Evolutionary conservation across 92 coral and sea anemone genomes (phyloP).

Genomic region (Phenganax subtilis): DNA sequence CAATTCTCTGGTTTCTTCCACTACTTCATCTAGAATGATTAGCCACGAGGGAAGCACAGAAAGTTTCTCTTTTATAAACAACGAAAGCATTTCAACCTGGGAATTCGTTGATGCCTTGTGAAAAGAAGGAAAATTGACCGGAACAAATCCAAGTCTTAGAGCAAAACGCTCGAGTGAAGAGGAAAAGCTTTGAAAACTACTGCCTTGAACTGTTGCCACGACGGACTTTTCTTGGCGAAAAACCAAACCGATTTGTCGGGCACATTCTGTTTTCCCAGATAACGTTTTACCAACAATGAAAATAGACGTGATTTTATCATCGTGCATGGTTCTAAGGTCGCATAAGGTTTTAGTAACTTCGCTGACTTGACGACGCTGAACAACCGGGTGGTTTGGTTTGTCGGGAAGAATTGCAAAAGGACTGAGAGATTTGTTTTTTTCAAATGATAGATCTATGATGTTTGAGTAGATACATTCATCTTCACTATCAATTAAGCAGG

Average conservation of each 20-base stretch:
- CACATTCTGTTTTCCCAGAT: constrained; percentile 39
- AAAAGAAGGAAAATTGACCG: constrained; percentile 6
- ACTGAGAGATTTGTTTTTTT: not conserved
- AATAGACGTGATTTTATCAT: not conserved
- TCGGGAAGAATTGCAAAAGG: constrained; percentile 2
- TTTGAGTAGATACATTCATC: not conserved
- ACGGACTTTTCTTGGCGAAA: not conserved
- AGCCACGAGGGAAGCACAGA: constrained; percentile 6
- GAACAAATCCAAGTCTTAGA: not conserved
- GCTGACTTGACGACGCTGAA: constrained; percentile 7
- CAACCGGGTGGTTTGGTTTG: constrained; percentile 3
- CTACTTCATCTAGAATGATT: constrained; percentile 7
- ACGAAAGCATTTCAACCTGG: constrained; percentile 28
- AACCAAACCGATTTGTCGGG: constrained; percentile 7
- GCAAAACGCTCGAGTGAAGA: constrained; percentile 9
- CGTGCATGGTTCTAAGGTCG: constrained; percentile 3
- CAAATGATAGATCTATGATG: not conserved
- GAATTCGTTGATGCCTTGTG: constrained; percentile 8
- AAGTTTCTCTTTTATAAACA: constrained; percentile 12
- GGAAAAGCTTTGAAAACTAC: not conserved
- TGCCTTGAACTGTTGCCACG: constrained; percentile 4
- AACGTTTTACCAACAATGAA: constrained; percentile 15
- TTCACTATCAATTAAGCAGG: not conserved
- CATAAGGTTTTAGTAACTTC: not conserved
- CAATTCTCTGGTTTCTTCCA: not conserved